Conservation (phyloP, 2,888 invertebrate species). For the Noctua comes region DNA sequence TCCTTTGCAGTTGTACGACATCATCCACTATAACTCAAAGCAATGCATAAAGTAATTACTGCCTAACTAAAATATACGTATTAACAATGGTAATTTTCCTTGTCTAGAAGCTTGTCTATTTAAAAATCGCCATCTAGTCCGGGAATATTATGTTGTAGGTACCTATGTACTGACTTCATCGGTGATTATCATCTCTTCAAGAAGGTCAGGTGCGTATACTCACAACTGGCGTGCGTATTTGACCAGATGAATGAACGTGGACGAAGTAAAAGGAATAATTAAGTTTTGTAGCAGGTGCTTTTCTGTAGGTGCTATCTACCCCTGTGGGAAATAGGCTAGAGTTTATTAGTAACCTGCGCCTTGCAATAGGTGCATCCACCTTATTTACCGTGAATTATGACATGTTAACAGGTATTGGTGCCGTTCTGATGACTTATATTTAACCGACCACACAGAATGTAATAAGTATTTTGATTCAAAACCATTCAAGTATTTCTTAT, state of each 20-base stretch:
- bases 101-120: neutral
- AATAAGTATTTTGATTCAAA: slow-evolving; percentile 15
- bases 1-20: neutral
- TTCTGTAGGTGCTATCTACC: neutral
- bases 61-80: neutral
- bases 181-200: neutral
- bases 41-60: neutral
- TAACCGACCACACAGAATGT: slow-evolving; percentile 39
- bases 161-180: neutral
- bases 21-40: neutral
- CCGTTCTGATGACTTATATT: slow-evolving; percentile 28
- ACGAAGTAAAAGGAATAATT: neutral
- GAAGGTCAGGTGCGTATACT: neutral
- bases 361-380: slow-evolving; percentile 32
- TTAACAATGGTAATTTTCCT: neutral
- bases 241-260: neutral
- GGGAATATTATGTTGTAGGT: neutral
- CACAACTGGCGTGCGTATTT: neutral
- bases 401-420: slow-evolving; percentile 51
- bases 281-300: neutral
- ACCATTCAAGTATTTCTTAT: neutral
- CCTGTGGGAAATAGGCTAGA: neutral
- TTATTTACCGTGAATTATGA: slow-evolving; percentile 49
- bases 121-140: neutral
- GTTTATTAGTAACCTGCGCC: neutral